A percentile compares a stretch with the other conserved stretches of the same genome.
Conservation (phyloP, 2,113 vertebrate genomes). For the Vireo altiloquus region DNA sequence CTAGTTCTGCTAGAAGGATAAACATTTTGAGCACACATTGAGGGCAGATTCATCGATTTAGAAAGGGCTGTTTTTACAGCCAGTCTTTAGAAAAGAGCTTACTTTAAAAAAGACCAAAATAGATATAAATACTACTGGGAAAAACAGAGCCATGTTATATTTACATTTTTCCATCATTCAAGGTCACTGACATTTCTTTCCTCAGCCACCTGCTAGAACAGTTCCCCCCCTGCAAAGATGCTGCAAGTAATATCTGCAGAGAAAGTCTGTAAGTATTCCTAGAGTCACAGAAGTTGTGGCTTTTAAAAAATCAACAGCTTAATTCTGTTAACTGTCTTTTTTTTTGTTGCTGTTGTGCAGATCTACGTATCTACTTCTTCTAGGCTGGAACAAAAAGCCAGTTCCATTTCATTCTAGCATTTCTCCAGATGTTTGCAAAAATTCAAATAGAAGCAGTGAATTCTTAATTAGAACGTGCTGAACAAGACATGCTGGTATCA, state of each 20-base stretch:
- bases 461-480: neutral
- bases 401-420: neutral
- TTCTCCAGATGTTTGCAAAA: neutral
- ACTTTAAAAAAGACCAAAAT: neutral
- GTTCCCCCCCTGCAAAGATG: neutral
- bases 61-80: neutral
- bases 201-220: neutral
- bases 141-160: neutral
- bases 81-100: neutral
- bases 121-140: neutral
- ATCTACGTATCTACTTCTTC: neutral
- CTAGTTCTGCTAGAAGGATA: neutral
- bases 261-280: neutral
- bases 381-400: neutral
- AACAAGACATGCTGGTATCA: neutral
- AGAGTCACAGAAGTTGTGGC: neutral
- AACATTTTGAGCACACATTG: neutral
- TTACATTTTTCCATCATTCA: neutral
- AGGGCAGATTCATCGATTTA: neutral
- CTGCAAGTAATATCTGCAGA: neutral
- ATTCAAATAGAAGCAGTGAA: neutral
- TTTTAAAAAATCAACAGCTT: neutral
- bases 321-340: neutral
- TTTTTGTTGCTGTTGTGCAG: neutral
- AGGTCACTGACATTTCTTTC: neutral